Conservation (phyloP, 2,113 vertebrate genomes). For the Prietella phreatophila region DNA sequence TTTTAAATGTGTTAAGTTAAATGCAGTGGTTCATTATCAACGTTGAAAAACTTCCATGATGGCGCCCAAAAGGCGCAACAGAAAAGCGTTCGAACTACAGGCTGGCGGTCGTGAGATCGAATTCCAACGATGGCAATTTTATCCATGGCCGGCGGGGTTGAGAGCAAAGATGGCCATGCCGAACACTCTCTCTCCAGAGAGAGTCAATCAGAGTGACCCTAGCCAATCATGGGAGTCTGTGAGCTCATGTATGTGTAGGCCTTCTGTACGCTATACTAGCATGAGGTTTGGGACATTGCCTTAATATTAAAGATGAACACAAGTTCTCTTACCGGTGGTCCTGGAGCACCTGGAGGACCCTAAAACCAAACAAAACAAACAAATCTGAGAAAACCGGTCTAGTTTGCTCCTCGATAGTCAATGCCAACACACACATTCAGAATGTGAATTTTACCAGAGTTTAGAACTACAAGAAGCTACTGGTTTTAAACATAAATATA, state of each 20-base stretch:
- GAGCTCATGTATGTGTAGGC: not conserved
- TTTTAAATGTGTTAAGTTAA: too few species aligned
- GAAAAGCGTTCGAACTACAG: not conserved
- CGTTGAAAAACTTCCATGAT: not conserved
- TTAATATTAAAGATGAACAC: not conserved
- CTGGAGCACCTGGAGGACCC: conserved; percentile 87
- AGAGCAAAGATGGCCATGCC: not conserved
- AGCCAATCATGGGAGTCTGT: too few species aligned
- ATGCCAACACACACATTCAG: not conserved
- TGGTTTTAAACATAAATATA: not conserved
- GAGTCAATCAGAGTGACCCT: not conserved
- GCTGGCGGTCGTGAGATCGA: too few species aligned
- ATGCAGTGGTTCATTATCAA: too few species aligned
- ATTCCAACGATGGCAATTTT: too few species aligned
- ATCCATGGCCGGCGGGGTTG: not conserved
- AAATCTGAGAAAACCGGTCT: conserved; percentile 33
- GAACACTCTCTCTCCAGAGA: too few species aligned
- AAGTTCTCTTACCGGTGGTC: conserved; percentile 78
- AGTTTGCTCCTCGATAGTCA: not conserved
- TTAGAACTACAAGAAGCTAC: not conserved
- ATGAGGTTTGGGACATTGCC: not conserved
- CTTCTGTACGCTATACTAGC: not conserved
- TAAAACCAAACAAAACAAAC: conserved; percentile 57
- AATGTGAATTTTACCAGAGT: too few species aligned
- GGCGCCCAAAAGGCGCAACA: not conserved